Percentiles rank a stretch among this genome's conserved stretches.
Conservation (phyloP, 2,113 vertebrate genomes). For the Xyrauchen texanus region DNA sequence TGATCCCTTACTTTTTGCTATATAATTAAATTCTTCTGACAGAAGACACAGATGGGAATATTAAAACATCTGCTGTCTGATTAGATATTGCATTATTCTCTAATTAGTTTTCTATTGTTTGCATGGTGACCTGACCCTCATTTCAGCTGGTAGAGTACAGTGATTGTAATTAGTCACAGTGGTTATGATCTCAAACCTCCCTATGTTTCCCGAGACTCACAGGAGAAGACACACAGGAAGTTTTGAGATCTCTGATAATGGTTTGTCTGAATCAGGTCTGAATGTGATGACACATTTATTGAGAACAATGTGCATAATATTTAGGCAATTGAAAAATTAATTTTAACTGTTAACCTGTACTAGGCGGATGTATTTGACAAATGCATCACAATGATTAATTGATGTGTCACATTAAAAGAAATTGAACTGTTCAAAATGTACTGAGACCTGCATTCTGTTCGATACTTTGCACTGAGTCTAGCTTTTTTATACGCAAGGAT, state of each 20-base stretch:
- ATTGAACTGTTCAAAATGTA: too few species aligned
- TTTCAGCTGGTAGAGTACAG: constrained; percentile 15
- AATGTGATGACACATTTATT: constrained; percentile 3
- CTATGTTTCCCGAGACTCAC: not conserved
- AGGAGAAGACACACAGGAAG: not conserved
- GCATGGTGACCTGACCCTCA: not conserved
- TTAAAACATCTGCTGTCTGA: constrained; percentile 39
- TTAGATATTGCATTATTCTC: constrained; percentile 36
- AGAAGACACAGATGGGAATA: constrained; percentile 9
- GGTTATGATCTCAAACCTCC: not conserved
- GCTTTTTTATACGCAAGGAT: too few species aligned
- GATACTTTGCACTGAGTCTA: too few species aligned
- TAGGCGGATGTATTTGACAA: too few species aligned
- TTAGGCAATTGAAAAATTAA: too few species aligned
- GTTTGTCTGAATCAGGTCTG: not conserved
- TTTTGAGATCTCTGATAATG: not conserved
- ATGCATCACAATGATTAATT: too few species aligned
- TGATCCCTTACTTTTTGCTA: not conserved
- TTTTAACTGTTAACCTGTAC: too few species aligned
- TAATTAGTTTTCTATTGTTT: constrained; percentile 28
- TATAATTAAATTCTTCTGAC: constrained; percentile 13
- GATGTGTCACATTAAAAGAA: too few species aligned
- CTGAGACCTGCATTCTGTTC: too few species aligned
- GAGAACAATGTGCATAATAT: not conserved
- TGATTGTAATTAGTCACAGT: constrained; percentile 14